Conservation (phyloP, 2,797 vertebrate species). For the Liparis tanakae region DNA sequence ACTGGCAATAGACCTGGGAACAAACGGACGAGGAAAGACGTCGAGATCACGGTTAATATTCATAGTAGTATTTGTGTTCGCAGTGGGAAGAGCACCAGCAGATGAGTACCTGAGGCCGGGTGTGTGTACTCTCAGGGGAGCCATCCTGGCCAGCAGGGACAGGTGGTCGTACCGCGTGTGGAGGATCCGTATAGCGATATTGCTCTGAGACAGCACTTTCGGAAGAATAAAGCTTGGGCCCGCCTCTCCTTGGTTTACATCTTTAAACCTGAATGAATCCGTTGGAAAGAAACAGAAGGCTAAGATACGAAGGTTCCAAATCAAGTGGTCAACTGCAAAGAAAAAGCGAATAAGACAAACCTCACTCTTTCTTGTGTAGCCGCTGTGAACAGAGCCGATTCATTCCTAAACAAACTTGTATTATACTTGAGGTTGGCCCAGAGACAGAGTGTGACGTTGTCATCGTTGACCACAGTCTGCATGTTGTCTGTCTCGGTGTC, state of each 20-base stretch:
- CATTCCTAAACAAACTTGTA: constrained; percentile 76
- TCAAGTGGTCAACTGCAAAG: too few relatives aligned
- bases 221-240: constrained; percentile 87
- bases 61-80: not conserved
- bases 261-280: constrained; percentile 81
- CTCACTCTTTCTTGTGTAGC: not conserved
- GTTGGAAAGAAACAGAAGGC: not conserved
- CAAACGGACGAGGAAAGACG: not conserved
- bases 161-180: constrained; percentile 91
- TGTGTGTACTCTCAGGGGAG: constrained; percentile 31
- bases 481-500: constrained; percentile 92
- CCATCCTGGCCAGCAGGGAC: constrained; percentile 69
- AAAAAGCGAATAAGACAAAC: not conserved
- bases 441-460: constrained; percentile 87
- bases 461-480: constrained; percentile 85
- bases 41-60: not conserved
- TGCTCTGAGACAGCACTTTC: constrained; percentile 81
- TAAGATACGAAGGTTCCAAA: not conserved
- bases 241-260: constrained; percentile 78
- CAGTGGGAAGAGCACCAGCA: not conserved
- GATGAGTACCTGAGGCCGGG: constrained; percentile 40
- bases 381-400: not conserved
- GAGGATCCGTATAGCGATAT: constrained; percentile 85
- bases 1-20: constrained; percentile 41
- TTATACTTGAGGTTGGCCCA: constrained; percentile 96